Base-by-base conservation (phyloP, 1,140 invertebrate genomes). In the Solen grandis region DNA sequence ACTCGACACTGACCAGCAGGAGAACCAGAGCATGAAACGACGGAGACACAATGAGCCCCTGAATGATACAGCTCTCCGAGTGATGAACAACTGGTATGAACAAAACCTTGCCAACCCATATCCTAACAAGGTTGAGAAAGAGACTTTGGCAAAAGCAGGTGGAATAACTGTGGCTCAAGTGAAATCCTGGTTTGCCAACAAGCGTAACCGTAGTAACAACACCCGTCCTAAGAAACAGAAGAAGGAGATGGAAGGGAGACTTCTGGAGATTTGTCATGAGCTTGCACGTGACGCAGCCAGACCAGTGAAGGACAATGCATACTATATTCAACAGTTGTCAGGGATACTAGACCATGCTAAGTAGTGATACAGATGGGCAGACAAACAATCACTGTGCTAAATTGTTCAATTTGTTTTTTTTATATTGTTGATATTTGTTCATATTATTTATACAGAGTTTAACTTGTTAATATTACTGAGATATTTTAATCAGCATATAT, bases 101-200 rank as follows among this genome's bases (percentile, higher is more conserved):
- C 31, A 75, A 16, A 77, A 91, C 55, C 50, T 81, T 27, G 86
- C 89, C 31, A 90, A 89, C 79, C 90, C 90, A 5, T 91, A 91
- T 81, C 90, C 90, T 46, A 85, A 68, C 1, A 87, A 88, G 66
- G 86, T 84, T 1, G 88, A 91, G 27, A 90, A 90, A 60, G 87
- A 89, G 62, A 35, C 69, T 2, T 84, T 91, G 80, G 90, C 90
- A 0, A 82, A 65, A 31, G 60, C 84, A 29, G 90, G 90, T 46
- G 85, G 88, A 41, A 88, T 91, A 35, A 87, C 84, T 31, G 78
- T 89, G 0, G 84, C 85, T 33, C 88, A 91, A 80, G 90, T 91
- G 16, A 91, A 90, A 76, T 90, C 89, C 2, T 91, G 90, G 90
- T 91, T 91, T 75, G 88, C 90, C 3, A 91, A 91, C 78, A 90